Percentiles rank a stretch among this genome's conserved stretches.
Conservation (phyloP, 1,140 invertebrate genomes). For the Drosophila tropicalis region DNA sequence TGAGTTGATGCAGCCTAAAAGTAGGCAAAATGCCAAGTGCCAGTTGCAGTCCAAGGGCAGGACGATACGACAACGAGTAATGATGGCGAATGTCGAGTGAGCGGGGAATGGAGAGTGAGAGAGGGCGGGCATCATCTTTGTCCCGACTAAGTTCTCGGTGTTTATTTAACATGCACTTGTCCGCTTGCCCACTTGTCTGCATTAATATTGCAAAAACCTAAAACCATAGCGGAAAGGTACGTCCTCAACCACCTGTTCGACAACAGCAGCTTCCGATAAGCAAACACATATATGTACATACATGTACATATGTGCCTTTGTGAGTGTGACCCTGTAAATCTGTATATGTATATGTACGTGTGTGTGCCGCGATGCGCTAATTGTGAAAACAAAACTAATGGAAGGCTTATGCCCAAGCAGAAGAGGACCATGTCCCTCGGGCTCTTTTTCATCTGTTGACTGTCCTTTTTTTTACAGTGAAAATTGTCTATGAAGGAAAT, state of each 20-base stretch:
- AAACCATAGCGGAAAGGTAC: constrained; percentile 8
- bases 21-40: constrained; percentile 43
- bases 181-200: constrained; percentile 25
- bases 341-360: constrained; percentile 3
- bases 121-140: not conserved
- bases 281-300: constrained; percentile 16
- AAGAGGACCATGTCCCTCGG: not conserved
- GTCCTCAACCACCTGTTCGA: constrained; percentile 12
- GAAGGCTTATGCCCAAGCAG: constrained; percentile 25
- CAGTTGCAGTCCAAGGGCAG: constrained; percentile 19
- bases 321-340: not conserved
- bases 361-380: constrained; percentile 29
- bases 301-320: constrained; percentile 5
- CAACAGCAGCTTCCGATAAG: constrained; percentile 3
- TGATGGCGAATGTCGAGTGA: constrained; percentile 20
- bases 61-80: not conserved
- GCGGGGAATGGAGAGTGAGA: constrained; percentile 25
- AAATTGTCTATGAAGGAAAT: not conserved
- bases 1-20: constrained; percentile 56
- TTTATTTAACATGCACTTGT: constrained; percentile 73
- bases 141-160: constrained; percentile 39
- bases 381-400: constrained; percentile 52
- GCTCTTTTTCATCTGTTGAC: constrained; percentile 1
- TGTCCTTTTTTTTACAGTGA: constrained; percentile 2
- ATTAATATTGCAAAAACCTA: constrained; percentile 58